These are phyloP conservation scores for Centroberyx gerrardi DNA, from an alignment of 2,797 vertebrate species.

Conservation along the genomic window DNA sequence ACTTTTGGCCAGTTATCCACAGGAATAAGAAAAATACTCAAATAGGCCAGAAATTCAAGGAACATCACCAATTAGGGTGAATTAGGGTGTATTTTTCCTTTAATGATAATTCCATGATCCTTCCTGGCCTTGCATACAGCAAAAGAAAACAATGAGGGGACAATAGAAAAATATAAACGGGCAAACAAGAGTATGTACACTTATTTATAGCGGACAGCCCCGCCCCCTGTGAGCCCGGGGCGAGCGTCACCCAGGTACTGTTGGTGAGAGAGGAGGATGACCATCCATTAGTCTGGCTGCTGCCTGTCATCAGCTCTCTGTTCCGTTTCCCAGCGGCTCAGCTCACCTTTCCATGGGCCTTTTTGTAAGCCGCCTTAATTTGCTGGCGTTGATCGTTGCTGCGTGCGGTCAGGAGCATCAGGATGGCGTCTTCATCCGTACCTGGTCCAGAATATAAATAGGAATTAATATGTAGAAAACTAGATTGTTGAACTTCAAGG, in stretches of 20 bases:
- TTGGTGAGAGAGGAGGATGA: neutral
- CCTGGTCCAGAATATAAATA: conserved; percentile 81
- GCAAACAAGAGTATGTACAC: neutral
- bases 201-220: neutral
- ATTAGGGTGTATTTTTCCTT: neutral
- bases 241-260: neutral
- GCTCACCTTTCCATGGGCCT: conserved; percentile 92
- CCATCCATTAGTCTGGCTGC: conserved; percentile 34
- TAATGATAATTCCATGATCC: neutral
- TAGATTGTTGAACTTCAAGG: neutral
- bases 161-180: neutral
- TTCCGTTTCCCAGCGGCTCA: conserved; percentile 1
- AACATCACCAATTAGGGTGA: too few relatives aligned
- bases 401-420: conserved; percentile 90
- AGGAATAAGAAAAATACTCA: neutral
- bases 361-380: conserved; percentile 92
- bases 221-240: too few relatives aligned
- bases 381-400: conserved; percentile 94
- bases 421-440: conserved; percentile 92
- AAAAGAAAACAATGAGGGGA: neutral
- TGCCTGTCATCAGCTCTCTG: conserved; percentile 16
- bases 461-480: neutral
- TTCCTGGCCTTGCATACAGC: neutral
- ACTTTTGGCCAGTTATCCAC: too few relatives aligned
- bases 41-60: too few relatives aligned